phyloP scores from a whole-genome alignment of 2,113 vertebrate species.

The Pseudorectes ferrugineus region DNA sequence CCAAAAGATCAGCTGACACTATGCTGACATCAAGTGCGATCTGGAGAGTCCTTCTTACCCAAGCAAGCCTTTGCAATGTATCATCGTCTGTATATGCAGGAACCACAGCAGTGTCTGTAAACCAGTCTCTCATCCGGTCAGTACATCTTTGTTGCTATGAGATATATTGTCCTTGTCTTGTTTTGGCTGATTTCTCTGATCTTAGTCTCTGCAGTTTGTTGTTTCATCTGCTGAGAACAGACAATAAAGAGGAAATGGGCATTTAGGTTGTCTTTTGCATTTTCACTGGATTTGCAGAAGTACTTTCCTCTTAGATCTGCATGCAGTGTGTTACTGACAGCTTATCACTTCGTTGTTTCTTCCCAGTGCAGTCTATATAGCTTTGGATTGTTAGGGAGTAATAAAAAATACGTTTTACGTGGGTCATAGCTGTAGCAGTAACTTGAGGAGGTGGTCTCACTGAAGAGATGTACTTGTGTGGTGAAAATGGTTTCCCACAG shows the following conservation, averaged over 20 bases:
- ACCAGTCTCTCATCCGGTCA: not conserved
- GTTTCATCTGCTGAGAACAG: not conserved
- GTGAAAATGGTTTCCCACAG: not conserved
- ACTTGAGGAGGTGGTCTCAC: not conserved
- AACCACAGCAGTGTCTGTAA: not conserved
- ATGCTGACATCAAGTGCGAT: constrained; percentile 9
- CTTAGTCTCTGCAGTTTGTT: not conserved
- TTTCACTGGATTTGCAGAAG: not conserved
- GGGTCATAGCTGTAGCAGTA: not conserved
- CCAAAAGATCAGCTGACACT: constrained; percentile 8
- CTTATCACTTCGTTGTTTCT: not conserved
- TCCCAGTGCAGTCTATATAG: not conserved
- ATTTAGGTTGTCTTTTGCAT: not conserved
- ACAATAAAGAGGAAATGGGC: not conserved
- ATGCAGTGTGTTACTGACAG: not conserved
- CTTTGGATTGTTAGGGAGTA: not conserved
- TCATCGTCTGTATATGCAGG: fast-evolving
- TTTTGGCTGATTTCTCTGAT: not conserved
- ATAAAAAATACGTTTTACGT: not conserved
- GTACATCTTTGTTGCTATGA: not conserved
- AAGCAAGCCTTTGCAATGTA: not conserved
- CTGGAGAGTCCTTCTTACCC: not conserved
- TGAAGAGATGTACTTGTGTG: not conserved
- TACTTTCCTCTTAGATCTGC: not conserved
- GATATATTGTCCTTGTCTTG: not conserved